These are phyloP conservation scores for Macrosiphum euphorbiae DNA, from an alignment of 2,888 invertebrate genomes.

Conservation along the genomic window DNA sequence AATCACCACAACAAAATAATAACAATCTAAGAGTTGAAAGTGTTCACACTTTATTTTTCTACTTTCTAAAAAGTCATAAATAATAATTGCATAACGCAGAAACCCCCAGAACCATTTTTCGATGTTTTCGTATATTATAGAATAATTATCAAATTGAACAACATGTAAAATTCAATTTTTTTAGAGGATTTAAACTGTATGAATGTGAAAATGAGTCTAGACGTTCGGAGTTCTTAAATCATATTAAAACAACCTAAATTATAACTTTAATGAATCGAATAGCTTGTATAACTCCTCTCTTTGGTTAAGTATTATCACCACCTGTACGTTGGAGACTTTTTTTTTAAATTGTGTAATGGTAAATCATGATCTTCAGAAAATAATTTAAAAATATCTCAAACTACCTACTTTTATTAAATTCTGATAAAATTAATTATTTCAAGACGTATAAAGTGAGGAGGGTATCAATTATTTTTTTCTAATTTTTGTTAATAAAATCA, in stretches of 20 bases:
- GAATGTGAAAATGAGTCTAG: background rate
- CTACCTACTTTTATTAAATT: background rate
- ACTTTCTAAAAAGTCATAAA: background rate
- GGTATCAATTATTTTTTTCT: background rate
- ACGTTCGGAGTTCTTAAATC: background rate
- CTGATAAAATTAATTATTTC: background rate
- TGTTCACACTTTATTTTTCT: too few relatives aligned
- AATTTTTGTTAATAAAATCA: background rate
- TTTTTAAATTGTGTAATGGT: background rate
- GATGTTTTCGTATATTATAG: background rate
- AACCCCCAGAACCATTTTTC: background rate
- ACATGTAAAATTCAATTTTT: background rate
- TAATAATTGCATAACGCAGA: background rate
- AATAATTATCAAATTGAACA: background rate
- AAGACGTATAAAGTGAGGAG: background rate
- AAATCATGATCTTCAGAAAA: background rate
- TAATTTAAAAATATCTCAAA: background rate
- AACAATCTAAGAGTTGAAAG: too few relatives aligned
- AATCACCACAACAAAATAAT: too few relatives aligned
- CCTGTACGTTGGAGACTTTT: background rate
- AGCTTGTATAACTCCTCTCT: background rate
- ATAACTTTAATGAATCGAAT: background rate
- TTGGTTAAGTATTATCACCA: accelerated
- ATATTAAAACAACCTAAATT: background rate
- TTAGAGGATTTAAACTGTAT: background rate